phyloP scores from a whole-genome alignment of 1,140 invertebrate species.

The Drosophila sproati region DNA sequence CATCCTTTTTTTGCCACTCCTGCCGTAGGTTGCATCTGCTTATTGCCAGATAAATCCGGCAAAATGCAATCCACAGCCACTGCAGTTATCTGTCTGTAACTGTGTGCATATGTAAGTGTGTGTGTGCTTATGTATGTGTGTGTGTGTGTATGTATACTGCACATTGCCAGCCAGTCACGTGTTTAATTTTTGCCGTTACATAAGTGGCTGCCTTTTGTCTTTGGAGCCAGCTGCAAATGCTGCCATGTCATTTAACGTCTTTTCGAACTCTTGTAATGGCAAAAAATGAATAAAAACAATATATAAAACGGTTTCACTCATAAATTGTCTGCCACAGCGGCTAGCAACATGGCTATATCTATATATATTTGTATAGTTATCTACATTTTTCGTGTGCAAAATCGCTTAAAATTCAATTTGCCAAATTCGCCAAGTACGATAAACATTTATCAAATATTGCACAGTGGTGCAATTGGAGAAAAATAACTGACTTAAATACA shows the following conservation, averaged over 20 bases:
- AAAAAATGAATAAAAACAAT: conserved; percentile 32
- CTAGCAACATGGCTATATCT: conserved; percentile 39
- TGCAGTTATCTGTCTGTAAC: conserved; percentile 27
- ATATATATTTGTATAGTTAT: conserved; percentile 20
- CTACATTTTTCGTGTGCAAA: conserved; percentile 44
- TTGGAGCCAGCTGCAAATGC: conserved; percentile 40
- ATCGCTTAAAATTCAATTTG: conserved; percentile 68
- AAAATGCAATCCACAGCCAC: conserved; percentile 68
- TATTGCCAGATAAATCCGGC: conserved; percentile 80
- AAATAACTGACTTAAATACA: background rate
- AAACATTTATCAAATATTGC: conserved; percentile 37
- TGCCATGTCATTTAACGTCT: conserved; percentile 34
- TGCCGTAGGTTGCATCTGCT: conserved; percentile 74
- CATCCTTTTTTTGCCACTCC: conserved; percentile 40
- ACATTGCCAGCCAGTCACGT: conserved; percentile 59
- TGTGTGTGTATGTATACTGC: conserved; percentile 17
- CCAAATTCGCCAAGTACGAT: conserved; percentile 34
- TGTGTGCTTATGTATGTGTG: background rate
- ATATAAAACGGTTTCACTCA: conserved; percentile 53
- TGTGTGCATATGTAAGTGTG: conserved; percentile 6
- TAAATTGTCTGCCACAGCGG: conserved; percentile 36
- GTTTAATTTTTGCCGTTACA: conserved; percentile 70
- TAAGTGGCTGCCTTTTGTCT: conserved; percentile 61
- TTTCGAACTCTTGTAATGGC: conserved; percentile 18
- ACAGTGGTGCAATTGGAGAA: conserved; percentile 22